Percentiles rank a stretch among this genome's conserved stretches.
Evolutionary conservation across 2,888 invertebrate species (phyloP).

Genomic region (Ophion obscuratus): DNA sequence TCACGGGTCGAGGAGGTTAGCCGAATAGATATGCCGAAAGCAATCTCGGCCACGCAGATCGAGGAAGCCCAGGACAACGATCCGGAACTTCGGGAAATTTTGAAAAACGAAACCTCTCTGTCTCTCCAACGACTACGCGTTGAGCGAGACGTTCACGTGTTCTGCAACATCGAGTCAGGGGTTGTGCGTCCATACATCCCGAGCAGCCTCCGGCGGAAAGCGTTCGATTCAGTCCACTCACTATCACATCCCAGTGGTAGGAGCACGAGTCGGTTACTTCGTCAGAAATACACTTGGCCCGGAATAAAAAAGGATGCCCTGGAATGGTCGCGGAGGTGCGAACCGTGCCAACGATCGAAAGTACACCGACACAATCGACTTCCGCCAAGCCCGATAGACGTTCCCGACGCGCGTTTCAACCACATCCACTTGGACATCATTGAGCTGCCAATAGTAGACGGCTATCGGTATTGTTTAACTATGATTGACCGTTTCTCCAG

Average conservation of each 20-base stretch:
- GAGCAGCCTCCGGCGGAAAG: neutral
- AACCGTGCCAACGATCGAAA: constrained; percentile 59
- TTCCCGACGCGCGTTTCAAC: constrained; percentile 75
- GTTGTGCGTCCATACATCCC: constrained; percentile 35
- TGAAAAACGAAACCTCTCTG: constrained; percentile 14
- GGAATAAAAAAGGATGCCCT: constrained; percentile 18
- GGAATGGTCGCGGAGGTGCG: constrained; percentile 2
- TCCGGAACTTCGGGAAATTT: neutral
- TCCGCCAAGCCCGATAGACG: constrained; percentile 1
- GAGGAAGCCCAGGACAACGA: constrained; percentile 2
- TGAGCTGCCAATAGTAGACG: constrained; percentile 78
- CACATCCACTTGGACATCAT: constrained; percentile 83
- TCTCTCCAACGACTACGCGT: constrained; percentile 4
- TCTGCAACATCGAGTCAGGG: constrained; percentile 26
- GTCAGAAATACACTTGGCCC: constrained; percentile 9
- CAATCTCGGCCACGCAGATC: neutral
- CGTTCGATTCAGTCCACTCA: constrained; percentile 6
- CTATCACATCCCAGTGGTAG: constrained; percentile 30
- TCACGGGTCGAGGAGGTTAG: neutral
- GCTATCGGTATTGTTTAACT: constrained; percentile 78
- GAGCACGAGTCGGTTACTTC: neutral
- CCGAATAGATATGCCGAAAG: constrained; percentile 5
- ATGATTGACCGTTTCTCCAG: constrained; percentile 74
- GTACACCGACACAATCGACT: constrained; percentile 45
- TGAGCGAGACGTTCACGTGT: neutral